A percentile compares a stretch with the other conserved stretches of the same genome.
Conservation (phyloP, 2,797 vertebrate genomes). For the Sebastes steindachneri region DNA sequence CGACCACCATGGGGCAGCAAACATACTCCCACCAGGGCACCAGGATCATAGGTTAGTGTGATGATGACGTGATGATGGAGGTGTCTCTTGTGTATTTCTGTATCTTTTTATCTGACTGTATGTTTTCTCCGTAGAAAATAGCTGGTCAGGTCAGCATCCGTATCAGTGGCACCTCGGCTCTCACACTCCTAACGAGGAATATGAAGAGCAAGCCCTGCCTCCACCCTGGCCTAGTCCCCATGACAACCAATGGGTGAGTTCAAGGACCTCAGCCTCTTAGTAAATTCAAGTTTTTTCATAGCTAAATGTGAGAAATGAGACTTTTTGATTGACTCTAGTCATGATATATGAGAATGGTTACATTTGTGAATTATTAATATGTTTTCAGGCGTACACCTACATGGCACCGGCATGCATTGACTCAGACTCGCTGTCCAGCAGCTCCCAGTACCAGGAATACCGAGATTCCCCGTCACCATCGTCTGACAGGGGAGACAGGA, state of each 20-base stretch:
- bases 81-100: not conserved
- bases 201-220: conserved; percentile 54
- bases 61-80: not conserved
- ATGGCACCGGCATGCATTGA: conserved; percentile 72
- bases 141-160: conserved; percentile 78
- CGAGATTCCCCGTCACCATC: conserved; percentile 76
- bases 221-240: conserved; percentile 62
- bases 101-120: not conserved
- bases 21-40: conserved; percentile 47
- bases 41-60: conserved; percentile 72
- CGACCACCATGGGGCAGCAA: conserved; percentile 42
- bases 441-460: conserved; percentile 82
- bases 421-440: conserved; percentile 85
- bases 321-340: not conserved
- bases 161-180: conserved; percentile 79
- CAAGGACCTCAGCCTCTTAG: not conserved
- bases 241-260: conserved; percentile 76
- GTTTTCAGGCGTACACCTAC: conserved; percentile 64
- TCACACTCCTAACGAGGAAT: conserved; percentile 58
- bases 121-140: conserved; percentile 72
- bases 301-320: not conserved
- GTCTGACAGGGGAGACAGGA: conserved; percentile 59
- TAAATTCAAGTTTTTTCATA: not conserved
- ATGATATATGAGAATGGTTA: not conserved
- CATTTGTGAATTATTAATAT: not conserved